Percentiles rank a stretch among this genome's conserved stretches.
These are phyloP conservation scores for Simalia tracyae DNA, from an alignment of 2,797 vertebrate species.

Conservation along the genomic window DNA sequence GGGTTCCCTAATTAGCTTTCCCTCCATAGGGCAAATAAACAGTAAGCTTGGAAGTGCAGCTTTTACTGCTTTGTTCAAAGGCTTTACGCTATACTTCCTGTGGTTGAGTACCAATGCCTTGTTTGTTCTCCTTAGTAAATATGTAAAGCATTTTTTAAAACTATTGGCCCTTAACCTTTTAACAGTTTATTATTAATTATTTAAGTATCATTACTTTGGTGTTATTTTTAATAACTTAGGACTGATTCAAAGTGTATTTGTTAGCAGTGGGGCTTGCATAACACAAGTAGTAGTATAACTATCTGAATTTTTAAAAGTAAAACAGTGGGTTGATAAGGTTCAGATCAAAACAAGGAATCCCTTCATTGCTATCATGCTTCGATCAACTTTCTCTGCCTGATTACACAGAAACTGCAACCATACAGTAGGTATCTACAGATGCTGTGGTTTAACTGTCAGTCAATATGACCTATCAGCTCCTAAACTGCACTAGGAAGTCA, in stretches of 20 bases:
- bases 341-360: background rate
- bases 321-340: background rate
- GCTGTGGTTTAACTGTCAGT: background rate
- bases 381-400: background rate
- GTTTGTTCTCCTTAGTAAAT: background rate
- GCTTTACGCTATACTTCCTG: background rate
- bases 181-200: background rate
- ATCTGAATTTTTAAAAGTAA: background rate
- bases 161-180: background rate
- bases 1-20: background rate
- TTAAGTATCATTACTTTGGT: background rate
- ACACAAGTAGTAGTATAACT: background rate
- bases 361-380: background rate
- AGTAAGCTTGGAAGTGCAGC: background rate
- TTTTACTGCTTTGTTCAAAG: background rate
- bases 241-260: background rate
- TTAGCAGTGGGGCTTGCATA: background rate
- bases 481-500: background rate
- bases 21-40: background rate
- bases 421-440: background rate
- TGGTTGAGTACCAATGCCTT: background rate
- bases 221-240: background rate
- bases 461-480: background rate
- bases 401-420: background rate
- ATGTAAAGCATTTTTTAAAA: background rate